phyloP scores from a whole-genome alignment of 2,888 invertebrate species.

The Emmelina monodactyla region DNA sequence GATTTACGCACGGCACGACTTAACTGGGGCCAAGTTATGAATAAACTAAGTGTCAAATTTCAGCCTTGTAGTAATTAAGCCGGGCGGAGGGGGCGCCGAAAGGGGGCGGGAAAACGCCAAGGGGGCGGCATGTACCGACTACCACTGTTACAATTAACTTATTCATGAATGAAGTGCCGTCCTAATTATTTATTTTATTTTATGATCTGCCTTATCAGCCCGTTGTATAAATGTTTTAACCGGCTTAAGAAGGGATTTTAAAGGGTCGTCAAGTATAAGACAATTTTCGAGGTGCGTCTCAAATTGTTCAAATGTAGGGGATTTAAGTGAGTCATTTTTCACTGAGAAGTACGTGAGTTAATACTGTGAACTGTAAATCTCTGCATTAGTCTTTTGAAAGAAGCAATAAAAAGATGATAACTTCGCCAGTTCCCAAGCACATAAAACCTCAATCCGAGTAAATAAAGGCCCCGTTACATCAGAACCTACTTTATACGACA shows the following conservation, averaged over 20 bases:
- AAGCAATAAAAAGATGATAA: too few species aligned
- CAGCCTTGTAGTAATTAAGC: conserved; percentile 36
- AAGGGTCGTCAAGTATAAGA: too few species aligned
- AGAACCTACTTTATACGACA: not conserved
- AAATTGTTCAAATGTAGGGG: too few species aligned
- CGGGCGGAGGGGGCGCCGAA: conserved; percentile 12
- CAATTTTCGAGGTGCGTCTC: too few species aligned
- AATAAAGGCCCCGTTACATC: not conserved
- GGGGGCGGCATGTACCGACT: not conserved
- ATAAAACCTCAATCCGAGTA: too few species aligned
- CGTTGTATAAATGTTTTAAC: conserved; percentile 42
- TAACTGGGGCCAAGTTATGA: conserved; percentile 16
- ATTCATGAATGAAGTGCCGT: conserved; percentile 41
- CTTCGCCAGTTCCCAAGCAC: too few species aligned
- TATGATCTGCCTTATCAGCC: conserved; percentile 55
- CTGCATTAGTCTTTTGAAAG: too few species aligned
- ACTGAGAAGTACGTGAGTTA: too few species aligned
- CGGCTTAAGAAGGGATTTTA: conserved; percentile 37
- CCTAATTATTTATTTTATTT: conserved; percentile 64
- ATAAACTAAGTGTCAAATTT: conserved; percentile 33
- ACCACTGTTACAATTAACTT: conserved; percentile 37
- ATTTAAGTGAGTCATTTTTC: too few species aligned
- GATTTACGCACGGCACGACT: not conserved
- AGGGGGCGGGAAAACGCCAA: too few species aligned
- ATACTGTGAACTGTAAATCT: too few species aligned